Evolutionary conservation across 2,797 vertebrate species (phyloP).

Genomic region (Etheostoma nigrum): DNA sequence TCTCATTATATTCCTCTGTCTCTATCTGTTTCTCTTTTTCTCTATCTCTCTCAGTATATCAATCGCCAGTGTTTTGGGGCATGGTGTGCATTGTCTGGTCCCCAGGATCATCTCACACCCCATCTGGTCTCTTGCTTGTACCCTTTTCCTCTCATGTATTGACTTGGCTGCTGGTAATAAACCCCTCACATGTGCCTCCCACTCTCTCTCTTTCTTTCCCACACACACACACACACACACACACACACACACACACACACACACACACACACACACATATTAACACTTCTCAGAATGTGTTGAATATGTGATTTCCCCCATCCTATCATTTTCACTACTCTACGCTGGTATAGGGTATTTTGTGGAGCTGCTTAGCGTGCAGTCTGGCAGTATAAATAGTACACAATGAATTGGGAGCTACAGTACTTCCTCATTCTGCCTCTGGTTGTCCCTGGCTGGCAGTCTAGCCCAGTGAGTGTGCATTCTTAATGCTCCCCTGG

Average conservation of each 20-base stretch:
- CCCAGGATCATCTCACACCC: conserved; percentile 66
- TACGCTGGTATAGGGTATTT: conserved; percentile 8
- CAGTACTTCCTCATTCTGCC: conserved; percentile 64
- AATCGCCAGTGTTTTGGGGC: conserved; percentile 32
- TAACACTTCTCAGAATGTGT: conserved; percentile 59
- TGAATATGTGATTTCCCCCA: conserved; percentile 46
- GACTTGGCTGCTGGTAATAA: conserved; percentile 63
- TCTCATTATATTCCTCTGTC: conserved; percentile 1
- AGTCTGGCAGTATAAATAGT: conserved; percentile 66
- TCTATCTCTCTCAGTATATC: neutral
- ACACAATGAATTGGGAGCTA: conserved; percentile 50
- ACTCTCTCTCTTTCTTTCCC: neutral
- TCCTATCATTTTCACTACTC: conserved; percentile 13
- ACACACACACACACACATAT: conserved; percentile 37
- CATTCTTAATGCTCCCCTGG: conserved; percentile 83
- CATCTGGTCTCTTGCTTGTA: conserved; percentile 68
- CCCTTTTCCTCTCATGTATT: conserved; percentile 55
- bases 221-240: conserved; percentile 10
- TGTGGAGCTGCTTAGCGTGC: conserved; percentile 65
- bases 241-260: conserved; percentile 2
- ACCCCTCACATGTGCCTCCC: conserved; percentile 42
- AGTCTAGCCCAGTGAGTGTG: conserved; percentile 75
- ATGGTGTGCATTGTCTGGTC: conserved; percentile 47
- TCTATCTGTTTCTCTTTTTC: neutral
- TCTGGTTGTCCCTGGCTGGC: conserved; percentile 62